Evolutionary conservation across 2,113 vertebrate species (phyloP), one percentile per base, ranked within the genome.

Genomic region (Pyrgilauda ruficollis): DNA sequence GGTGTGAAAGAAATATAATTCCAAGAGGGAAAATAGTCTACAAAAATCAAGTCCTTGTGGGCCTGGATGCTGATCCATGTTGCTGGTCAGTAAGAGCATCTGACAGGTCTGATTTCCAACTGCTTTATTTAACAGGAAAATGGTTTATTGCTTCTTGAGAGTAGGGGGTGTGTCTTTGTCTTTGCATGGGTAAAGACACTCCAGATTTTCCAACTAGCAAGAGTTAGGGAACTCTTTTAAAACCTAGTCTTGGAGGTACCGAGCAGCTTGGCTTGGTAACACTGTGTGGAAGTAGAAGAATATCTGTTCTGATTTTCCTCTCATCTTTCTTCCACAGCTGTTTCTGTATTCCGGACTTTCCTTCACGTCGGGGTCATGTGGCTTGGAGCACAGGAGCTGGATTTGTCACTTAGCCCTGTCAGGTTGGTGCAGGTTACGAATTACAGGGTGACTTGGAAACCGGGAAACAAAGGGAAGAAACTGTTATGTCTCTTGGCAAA

Each of bases 331-430:
- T 86, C 82, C 84, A 20, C 97, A 99, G 99, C 98, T 74, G 91
- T 98, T 1, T 97, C 97, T 1, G 95, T 98, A 15, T 98, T 98
- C 91, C 97, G 99, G 91, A 94, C 98, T 73, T 98, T 98, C 0
- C 49, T 98, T 86, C 99, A 98, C 96, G 69, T 99, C 37, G 97
- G 98, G 85, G 99, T 99, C 86, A 6, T 98, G 73, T 99, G 99
- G 99, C 98, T 98, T 18, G 98, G 98, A 87, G 97, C 98, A 16
- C 49, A 75, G 28, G 97, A 92, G 21, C 97, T 98, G 5, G 96
- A 98, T 39, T 91, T 98, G 66, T 98, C 99, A 85, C 76, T 97
- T 69, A 89, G 95, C 50, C 98, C 99, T 3, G 76, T 98, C 90
- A 92, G 20, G 59, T 89, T 98, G 96, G 96, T 99, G 16, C 59